Evolutionary conservation across 2,797 vertebrate species (phyloP).

Genomic region (Chaetodon trifasciatus): DNA sequence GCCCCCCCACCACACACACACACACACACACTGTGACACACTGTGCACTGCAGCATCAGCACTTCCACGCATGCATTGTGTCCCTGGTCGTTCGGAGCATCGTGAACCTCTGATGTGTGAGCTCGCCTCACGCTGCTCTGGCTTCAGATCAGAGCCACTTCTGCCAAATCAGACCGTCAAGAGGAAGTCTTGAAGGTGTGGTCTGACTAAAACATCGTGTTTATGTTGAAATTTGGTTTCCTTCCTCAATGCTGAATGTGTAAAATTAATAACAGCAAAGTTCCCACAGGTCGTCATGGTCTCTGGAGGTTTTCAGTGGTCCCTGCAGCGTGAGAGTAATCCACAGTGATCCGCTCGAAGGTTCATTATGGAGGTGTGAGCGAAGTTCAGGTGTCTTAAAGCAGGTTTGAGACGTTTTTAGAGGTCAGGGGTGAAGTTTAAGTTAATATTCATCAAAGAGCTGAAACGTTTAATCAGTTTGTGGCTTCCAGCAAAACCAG

Average conservation of each 20-base stretch:
- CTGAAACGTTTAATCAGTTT: not conserved
- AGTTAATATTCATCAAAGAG: not conserved
- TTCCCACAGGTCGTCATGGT: not conserved
- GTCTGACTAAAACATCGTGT: not conserved
- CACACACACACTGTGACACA: no score
- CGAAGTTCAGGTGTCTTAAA: not conserved
- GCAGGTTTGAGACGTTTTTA: no score
- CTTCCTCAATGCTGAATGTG: not conserved
- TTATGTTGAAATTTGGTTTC: not conserved
- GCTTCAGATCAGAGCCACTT: not conserved
- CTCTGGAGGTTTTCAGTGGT: not conserved
- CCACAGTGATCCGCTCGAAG: not conserved
- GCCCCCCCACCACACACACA: no score
- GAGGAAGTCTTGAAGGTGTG: not conserved
- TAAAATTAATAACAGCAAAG: no score
- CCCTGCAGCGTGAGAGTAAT: not conserved
- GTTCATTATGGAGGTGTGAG: no score
- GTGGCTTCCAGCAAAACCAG: no score
- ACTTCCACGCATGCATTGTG: not conserved
- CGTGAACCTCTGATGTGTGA: no score
- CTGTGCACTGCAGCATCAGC: conserved; percentile 2
- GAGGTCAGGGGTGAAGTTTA: not conserved
- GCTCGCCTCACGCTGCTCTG: not conserved
- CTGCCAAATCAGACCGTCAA: not conserved
- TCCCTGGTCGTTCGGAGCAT: not conserved